Evolutionary conservation across 2,113 vertebrate species (phyloP), one percentile per base, ranked within the genome.

Genomic region (Callorhinus ursinus): DNA sequence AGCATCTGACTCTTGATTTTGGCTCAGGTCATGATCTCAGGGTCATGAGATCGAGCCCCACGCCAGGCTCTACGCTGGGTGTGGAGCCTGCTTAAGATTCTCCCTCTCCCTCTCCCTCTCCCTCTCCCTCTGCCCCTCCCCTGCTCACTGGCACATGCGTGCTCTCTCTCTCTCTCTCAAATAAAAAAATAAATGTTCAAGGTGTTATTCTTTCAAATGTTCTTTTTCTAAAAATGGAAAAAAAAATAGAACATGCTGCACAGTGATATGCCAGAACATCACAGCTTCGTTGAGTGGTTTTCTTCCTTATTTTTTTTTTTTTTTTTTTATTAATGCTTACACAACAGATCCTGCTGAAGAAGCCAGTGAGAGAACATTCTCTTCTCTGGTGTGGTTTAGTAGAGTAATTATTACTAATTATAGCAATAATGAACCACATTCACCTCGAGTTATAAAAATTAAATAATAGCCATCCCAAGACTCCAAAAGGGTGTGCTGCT

Each of bases 321-420:
- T 67, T 5, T 33, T 7, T 33, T 80, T 5, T 2, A 88, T 67
- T 92, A 90, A 80, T 95, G 36, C 84, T 98, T 96, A 88, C 26
- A 91, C 84, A 84, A 84, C 24, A 97, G 33, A 88, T 94, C 42
- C 21, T 94, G 77, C 79, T 76, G 49, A 95, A 94, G 95, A 97
- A 95, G 93, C 49, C 79, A 95, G 63, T 95, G 69, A 93, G 83
- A 95, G 95, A 97, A 91, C 82, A 97, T 97, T 96, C 67, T 96
- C 88, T 90, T 96, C 79, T 92, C 21, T 96, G 94, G 90, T 94
- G 93, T 96, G 91, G 84, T 69, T 71, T 96, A 86, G 63, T 77
- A 59, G 53, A 74, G 57, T 94, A 94, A 97, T 98, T 96, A 96
- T 76, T 91, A 91, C 59, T 96, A 97, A 96, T 98, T 82, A 95